Evolutionary conservation across 1,140 invertebrate species (phyloP).

Genomic region (Lucilia cuprina): DNA sequence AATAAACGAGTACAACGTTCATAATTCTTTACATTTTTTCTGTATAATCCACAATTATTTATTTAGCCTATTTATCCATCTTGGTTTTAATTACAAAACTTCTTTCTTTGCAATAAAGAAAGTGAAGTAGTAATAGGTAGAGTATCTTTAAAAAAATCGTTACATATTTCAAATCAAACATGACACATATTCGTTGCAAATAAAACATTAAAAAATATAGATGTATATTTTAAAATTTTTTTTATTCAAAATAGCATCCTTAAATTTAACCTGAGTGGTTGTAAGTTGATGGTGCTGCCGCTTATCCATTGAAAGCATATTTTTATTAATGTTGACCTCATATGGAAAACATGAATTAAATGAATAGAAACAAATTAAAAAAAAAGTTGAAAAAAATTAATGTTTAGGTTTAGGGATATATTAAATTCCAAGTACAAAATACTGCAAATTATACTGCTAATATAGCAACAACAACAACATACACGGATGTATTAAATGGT

Average conservation of each 20-base stretch:
- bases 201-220: background rate
- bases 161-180: background rate
- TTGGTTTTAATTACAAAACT: too few relatives aligned
- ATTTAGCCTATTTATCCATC: too few relatives aligned
- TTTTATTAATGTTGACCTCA: background rate
- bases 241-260: background rate
- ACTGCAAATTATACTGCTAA: background rate
- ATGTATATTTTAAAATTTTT: too few relatives aligned
- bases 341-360: constrained; percentile 7
- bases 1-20: too few relatives aligned
- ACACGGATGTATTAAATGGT: background rate
- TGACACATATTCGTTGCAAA: background rate
- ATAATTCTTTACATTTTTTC: too few relatives aligned
- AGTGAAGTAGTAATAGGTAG: too few relatives aligned
- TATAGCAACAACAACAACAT: background rate
- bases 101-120: too few relatives aligned
- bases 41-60: too few relatives aligned
- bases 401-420: background rate
- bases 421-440: background rate
- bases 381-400: background rate
- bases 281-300: background rate
- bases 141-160: too few relatives aligned
- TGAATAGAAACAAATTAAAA: background rate
- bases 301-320: background rate
- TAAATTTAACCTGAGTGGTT: background rate